phyloP scores from a whole-genome alignment of 2,113 vertebrate species.

The Oxyruncus cristatus region DNA sequence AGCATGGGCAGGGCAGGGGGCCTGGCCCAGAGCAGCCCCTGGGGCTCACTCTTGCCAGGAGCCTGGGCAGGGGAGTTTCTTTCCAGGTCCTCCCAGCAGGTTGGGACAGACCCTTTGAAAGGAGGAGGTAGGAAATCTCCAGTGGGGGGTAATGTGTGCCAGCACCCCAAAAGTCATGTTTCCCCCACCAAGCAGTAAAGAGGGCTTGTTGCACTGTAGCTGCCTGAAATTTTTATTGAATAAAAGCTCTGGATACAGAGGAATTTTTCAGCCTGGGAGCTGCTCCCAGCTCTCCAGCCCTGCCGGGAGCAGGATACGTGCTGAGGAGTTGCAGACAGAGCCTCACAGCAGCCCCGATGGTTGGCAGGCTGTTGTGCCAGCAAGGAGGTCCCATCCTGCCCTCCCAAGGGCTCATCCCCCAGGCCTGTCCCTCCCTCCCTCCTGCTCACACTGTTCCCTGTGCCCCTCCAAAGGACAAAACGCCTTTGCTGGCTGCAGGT shows the following conservation, averaged over 20 bases:
- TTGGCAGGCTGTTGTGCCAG: fast-evolving
- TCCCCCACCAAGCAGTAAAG: not conserved
- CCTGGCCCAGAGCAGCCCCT: fast-evolving
- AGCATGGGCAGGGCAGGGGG: fast-evolving
- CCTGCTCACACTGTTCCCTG: not conserved
- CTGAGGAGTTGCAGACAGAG: not conserved
- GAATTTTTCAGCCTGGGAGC: not conserved
- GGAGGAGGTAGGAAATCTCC: not conserved
- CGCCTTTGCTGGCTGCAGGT: not conserved
- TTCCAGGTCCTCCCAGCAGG: not conserved
- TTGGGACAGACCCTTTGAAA: not conserved
- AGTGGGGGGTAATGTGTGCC: not conserved
- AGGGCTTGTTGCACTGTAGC: not conserved
- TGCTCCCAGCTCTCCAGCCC: not conserved
- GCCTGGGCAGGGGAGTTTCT: not conserved
- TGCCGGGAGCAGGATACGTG: not conserved
- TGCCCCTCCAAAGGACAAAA: not conserved
- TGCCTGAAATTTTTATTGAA: slow-evolving; percentile 61
- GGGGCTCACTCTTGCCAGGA: not conserved
- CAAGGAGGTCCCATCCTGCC: not conserved
- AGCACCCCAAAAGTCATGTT: not conserved
- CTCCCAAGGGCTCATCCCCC: not conserved
- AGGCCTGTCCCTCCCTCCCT: not conserved
- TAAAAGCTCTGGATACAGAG: slow-evolving; percentile 57
- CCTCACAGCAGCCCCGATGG: fast-evolving